phyloP scores from a whole-genome alignment of 37 sponge, comb jelly and placozoan genomes.

The Ianthella basta region DNA sequence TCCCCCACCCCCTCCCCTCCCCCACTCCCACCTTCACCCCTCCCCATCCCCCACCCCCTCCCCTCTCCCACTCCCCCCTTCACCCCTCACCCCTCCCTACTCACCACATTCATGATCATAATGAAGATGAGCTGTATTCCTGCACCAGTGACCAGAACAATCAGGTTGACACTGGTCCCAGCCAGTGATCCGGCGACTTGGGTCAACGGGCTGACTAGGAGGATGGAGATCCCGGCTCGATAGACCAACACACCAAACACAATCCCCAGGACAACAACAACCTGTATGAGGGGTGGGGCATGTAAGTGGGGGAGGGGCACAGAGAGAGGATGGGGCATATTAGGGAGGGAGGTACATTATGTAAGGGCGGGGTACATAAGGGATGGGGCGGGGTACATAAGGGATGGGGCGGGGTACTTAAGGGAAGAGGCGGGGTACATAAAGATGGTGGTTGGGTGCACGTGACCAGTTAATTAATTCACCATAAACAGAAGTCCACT shows the following conservation, averaged over 20 bases:
- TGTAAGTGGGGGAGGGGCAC: not conserved
- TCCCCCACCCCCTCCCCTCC: too few relatives aligned
- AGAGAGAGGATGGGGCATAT: too few relatives aligned
- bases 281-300: constrained; percentile 24
- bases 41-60: too few relatives aligned
- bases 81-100: not conserved
- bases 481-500: constrained; percentile 76
- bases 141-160: constrained; percentile 66
- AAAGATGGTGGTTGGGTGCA: too few relatives aligned
- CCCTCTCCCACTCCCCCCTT: too few relatives aligned
- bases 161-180: constrained; percentile 29
- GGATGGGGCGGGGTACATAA: too few relatives aligned
- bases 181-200: constrained; percentile 26
- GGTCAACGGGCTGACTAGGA: constrained; percentile 33
- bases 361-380: too few relatives aligned
- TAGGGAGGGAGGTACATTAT: too few relatives aligned
- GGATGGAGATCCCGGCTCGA: constrained; percentile 51
- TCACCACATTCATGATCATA: constrained; percentile 61
- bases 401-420: too few relatives aligned
- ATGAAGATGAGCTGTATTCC: constrained; percentile 64
- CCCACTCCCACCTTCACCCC: too few relatives aligned
- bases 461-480: too few relatives aligned
- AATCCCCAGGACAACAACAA: constrained; percentile 64
- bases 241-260: constrained; percentile 77
- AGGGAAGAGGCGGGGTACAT: too few relatives aligned